These are phyloP conservation scores for Leucoraja erinaceus DNA, from an alignment of 2,113 vertebrate species.

Conservation along the genomic window DNA sequence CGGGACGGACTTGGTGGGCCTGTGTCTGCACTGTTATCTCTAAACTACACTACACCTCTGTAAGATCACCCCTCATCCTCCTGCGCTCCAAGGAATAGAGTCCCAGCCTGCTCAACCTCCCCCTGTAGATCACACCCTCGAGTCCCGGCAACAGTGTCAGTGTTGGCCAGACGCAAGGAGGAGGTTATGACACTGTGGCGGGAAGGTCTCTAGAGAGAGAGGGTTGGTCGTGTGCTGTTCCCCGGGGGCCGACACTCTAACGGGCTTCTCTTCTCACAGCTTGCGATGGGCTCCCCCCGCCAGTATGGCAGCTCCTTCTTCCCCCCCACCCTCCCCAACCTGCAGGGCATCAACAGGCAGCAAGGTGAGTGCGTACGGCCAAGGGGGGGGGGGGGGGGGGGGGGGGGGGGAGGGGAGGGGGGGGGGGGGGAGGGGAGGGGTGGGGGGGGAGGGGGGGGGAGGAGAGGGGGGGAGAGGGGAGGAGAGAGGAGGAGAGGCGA, in stretches of 20 bases:
- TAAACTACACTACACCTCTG: too few species aligned
- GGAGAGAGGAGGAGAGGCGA: background rate
- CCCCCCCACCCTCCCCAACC: slow-evolving; percentile 56
- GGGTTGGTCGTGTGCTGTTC: background rate
- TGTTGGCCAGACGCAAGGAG: too few species aligned
- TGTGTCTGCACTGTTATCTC: too few species aligned
- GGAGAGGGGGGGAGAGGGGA: background rate
- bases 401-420: background rate
- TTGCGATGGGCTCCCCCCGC: slow-evolving; percentile 54
- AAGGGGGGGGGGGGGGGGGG: background rate
- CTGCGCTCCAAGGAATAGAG: too few species aligned
- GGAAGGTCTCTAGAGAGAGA: too few species aligned
- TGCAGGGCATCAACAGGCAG: slow-evolving; percentile 52
- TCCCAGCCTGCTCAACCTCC: too few species aligned
- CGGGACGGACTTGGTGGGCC: too few species aligned
- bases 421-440: accelerated
- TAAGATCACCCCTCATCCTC: too few species aligned
- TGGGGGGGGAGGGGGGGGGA: background rate
- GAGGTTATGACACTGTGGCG: too few species aligned
- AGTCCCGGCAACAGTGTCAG: too few species aligned
- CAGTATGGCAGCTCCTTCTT: slow-evolving; percentile 54
- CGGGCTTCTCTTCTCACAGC: slow-evolving; percentile 15
- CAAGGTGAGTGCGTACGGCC: slow-evolving; percentile 52
- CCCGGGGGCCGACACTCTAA: background rate
- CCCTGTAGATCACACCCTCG: too few species aligned